Evolutionary conservation across 1,140 invertebrate genomes (phyloP), one percentile per base, ranked within the genome.

Genomic region (Orchesella cincta): DNA sequence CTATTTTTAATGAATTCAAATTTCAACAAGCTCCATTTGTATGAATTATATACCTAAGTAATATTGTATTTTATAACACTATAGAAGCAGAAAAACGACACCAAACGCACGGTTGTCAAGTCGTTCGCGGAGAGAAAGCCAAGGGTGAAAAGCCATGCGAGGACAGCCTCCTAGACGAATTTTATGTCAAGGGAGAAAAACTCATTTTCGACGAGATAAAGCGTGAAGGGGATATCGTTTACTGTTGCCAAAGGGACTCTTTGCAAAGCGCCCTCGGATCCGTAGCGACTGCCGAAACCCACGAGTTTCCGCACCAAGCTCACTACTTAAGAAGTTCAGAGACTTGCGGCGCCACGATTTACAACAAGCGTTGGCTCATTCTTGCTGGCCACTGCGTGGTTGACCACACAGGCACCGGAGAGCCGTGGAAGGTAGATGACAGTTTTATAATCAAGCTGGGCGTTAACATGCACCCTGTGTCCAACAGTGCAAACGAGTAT

Each of bases 281-380:
- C 12, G 33, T 31, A 12, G 8, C 14, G 26, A 29, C 26, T 5
- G 62, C 31, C 26, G 62, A 67, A n/a, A 23, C 2, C 2, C 2
- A 67, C 23, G 62, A 67, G 31, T 67, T 67, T 31, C 62, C 62
- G 8, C 62, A 67, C n/a, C 62, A 67, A 12, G 62, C 23, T 12
- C 2, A 16, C 1, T 12, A 31, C 31, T 2, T 31, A 31, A 29
- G 3, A 31, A 26, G 23, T 14, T 1, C 31, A 8, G 23, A 29
- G 1, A 8, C 5, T 5, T 67, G 62, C 33, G 62, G 62, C n/a
- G 62, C 8, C 3, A 67, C 62, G 26, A 33, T 67, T 67, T 67
- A 67, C 62, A 31, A 29, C 8, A 29, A 23, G 3, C 2, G 31
- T 12, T 67, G 3, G 3, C 5, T 67, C 29, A 67, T 67, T 12